Evolutionary conservation across 2,797 vertebrate genomes (phyloP).

Genomic region (Rhabdophis nuchalis): DNA sequence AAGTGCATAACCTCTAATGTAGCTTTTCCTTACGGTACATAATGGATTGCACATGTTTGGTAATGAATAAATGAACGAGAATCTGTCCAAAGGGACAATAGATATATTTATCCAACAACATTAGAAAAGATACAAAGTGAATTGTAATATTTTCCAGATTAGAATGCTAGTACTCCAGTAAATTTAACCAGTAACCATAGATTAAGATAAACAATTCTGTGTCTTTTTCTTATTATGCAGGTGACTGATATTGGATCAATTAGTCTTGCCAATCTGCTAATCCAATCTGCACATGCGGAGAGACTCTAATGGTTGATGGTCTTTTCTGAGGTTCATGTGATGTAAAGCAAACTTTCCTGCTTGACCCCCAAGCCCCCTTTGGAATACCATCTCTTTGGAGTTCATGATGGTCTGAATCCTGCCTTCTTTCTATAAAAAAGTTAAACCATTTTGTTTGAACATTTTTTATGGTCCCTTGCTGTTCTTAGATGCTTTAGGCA

Average conservation of each 20-base stretch:
- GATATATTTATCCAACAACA: background rate
- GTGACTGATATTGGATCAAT: background rate
- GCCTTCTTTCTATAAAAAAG: background rate
- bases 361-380: background rate
- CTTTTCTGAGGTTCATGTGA: background rate
- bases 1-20: background rate
- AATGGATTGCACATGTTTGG: background rate
- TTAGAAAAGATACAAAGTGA: background rate
- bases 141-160: slow-evolving; percentile 2
- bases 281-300: background rate
- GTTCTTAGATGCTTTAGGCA: background rate
- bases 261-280: background rate
- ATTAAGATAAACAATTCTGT: background rate
- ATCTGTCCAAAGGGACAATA: background rate
- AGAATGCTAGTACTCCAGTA: background rate
- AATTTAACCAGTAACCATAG: background rate
- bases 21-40: background rate
- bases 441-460: background rate
- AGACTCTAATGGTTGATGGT: background rate
- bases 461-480: background rate
- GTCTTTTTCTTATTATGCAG: background rate
- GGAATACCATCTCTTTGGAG: background rate
- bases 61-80: background rate
- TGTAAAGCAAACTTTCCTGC: background rate
- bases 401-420: background rate